Percentiles rank a stretch among this genome's conserved stretches.
phyloP scores from a whole-genome alignment of 2,797 vertebrate genomes.

The Thamnophis elegans region DNA sequence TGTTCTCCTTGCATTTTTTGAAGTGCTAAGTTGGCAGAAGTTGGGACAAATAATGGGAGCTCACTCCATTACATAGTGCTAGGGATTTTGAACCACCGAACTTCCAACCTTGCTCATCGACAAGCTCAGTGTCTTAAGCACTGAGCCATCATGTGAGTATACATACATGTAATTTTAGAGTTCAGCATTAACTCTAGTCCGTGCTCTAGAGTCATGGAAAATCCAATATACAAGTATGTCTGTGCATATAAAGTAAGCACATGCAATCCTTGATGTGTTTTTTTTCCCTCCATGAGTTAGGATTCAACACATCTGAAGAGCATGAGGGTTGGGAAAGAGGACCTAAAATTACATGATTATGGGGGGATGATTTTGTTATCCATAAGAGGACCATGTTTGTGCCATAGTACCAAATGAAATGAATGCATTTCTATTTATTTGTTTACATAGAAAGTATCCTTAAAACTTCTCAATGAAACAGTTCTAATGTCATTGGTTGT shows the following conservation, averaged over 20 bases:
- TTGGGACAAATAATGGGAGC: too few species aligned
- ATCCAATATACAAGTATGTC: neutral
- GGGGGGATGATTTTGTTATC: neutral
- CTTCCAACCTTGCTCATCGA: too few species aligned
- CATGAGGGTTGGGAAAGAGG: neutral
- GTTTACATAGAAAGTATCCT: conserved; percentile 46
- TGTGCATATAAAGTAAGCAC: neutral
- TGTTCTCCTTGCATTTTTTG: too few species aligned
- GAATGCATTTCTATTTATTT: conserved; percentile 29
- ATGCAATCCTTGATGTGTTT: neutral
- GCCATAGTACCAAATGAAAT: conserved; percentile 27
- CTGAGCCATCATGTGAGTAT: neutral
- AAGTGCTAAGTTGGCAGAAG: too few species aligned
- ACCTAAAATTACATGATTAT: neutral
- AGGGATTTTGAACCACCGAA: too few species aligned
- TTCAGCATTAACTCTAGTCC: neutral
- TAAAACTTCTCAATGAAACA: conserved; percentile 33
- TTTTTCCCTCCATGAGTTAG: neutral
- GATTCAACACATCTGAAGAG: neutral
- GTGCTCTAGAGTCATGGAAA: neutral
- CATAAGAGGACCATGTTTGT: neutral
- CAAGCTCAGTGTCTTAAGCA: too few species aligned
- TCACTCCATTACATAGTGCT: too few species aligned
- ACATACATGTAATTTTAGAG: neutral
- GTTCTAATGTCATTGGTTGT: conserved; percentile 60